Evolutionary conservation across 2,797 vertebrate genomes (phyloP).

Genomic region (Microctenopoma steveboyesi): DNA sequence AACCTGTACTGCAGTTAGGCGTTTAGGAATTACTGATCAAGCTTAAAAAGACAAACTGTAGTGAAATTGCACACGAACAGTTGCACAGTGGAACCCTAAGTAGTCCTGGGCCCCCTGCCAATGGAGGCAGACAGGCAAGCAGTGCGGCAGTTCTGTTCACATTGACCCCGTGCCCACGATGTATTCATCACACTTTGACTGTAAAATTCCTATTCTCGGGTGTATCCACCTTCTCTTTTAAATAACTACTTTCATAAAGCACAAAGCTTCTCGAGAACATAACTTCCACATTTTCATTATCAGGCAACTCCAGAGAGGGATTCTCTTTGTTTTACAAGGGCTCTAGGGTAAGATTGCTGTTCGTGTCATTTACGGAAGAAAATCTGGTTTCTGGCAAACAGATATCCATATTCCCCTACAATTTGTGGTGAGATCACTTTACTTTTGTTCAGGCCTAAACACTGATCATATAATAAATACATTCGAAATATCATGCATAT

Average conservation of each 20-base stretch:
- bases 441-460: not conserved
- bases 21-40: slow-evolving; percentile 4
- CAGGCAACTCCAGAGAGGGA: slow-evolving; percentile 30
- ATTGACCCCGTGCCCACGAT: slow-evolving; percentile 68
- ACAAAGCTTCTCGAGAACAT: slow-evolving; percentile 30
- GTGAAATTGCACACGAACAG: slow-evolving; percentile 37
- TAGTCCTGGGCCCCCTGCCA: slow-evolving; percentile 59
- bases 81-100: slow-evolving; percentile 39
- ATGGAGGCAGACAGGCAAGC: slow-evolving; percentile 61
- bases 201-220: slow-evolving; percentile 51
- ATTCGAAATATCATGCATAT: not conserved
- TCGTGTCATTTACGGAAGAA: slow-evolving; percentile 25
- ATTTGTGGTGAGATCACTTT: not conserved
- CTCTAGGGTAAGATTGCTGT: slow-evolving; percentile 18
- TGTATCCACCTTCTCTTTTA: slow-evolving; percentile 55
- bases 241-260: slow-evolving; percentile 31
- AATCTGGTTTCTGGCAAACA: slow-evolving; percentile 6
- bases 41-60: not conserved
- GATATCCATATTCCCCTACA: too few species aligned
- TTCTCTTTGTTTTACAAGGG: slow-evolving; percentile 31
- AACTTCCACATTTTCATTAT: slow-evolving; percentile 38
- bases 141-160: slow-evolving; percentile 43
- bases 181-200: slow-evolving; percentile 59
- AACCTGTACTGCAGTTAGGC: not conserved
- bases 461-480: not conserved